Base-by-base conservation (phyloP, 2,888 invertebrate species). In the Beris morrisii region DNA sequence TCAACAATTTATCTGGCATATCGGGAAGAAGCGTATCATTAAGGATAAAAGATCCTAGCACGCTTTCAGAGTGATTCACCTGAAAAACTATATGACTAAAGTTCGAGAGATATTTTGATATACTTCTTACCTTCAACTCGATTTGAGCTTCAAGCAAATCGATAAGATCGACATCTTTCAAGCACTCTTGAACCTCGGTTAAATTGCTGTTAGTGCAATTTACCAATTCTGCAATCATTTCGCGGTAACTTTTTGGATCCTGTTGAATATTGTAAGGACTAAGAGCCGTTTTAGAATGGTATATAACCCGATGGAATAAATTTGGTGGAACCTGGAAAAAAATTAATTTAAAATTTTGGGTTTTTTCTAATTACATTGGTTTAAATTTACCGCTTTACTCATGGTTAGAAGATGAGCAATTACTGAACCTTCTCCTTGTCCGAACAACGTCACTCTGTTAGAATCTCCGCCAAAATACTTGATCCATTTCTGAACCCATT, bases 401-500 rank as follows among this genome's bases (percentile, higher is more conserved):
- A 44, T 69, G 53, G 75, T 66, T 68, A 81, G 73, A 6, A 79
- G 73, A 0, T 77, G 76, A 0, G 80, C 81, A 3, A 81, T 79
- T 5, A 74, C 75, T 4, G 74, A 77, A n/a, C 82, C 82, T 4
- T 81, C 78, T 66, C 81, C 81, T 67, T 82, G 79, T 5, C 82
- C 82, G 67, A 79, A 77, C 7, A 82, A 71, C 2, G 82, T 82
- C 0, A 83, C 76, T 31, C 70, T 70, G 6, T 70, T 67, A 4
- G 78, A 75, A 71, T 82, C 78, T 3, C 83, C 83, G 44, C 82
- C 80, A 69, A 83, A 83, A 59, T 71, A 64, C n/a, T 65, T 66
- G 22, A 82, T 81, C 71, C 82, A 74, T 13, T 76, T 72, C 44
- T 77, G 74, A 1, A 81, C 76, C 82, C 82, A 83, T 64, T 77